These are phyloP conservation scores for Lutraria rhynchaena DNA, from an alignment of 1,140 invertebrate species.

Conservation along the genomic window DNA sequence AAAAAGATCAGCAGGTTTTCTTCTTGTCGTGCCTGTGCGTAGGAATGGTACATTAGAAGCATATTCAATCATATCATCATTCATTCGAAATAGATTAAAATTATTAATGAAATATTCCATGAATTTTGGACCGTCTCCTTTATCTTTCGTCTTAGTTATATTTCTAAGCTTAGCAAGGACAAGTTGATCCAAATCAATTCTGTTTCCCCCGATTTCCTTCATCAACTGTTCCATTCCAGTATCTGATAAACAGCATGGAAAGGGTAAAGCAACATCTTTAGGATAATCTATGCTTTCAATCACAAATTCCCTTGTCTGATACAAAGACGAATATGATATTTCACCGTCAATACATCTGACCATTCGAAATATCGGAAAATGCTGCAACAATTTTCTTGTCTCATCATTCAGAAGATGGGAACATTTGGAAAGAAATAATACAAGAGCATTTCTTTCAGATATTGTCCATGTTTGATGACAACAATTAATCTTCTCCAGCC, in stretches of 20 bases:
- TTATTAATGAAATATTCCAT: constrained; percentile 27
- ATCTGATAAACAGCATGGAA: background rate
- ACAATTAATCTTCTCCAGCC: background rate
- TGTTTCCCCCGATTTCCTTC: background rate
- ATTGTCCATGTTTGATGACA: background rate
- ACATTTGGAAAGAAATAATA: background rate
- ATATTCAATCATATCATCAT: background rate
- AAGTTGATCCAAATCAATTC: background rate
- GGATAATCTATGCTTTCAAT: background rate
- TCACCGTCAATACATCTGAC: background rate
- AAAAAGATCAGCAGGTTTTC: constrained; percentile 14
- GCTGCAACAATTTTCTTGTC: background rate
- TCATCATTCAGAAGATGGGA: constrained; percentile 5
- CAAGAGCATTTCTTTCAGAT: background rate
- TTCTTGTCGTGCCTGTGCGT: background rate
- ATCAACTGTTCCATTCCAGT: background rate
- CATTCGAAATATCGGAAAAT: background rate
- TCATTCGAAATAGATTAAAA: constrained; percentile 7
- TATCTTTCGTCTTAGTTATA: background rate
- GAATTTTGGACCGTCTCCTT: constrained; percentile 13
- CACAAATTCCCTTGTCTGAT: background rate
- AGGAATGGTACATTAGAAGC: background rate
- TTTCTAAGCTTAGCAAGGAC: constrained; percentile 1
- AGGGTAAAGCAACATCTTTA: background rate
- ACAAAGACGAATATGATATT: background rate